Evolutionary conservation across 2,797 vertebrate genomes (phyloP), one percentile per base, ranked within the genome.

Genomic region (Labeo calbasu): DNA sequence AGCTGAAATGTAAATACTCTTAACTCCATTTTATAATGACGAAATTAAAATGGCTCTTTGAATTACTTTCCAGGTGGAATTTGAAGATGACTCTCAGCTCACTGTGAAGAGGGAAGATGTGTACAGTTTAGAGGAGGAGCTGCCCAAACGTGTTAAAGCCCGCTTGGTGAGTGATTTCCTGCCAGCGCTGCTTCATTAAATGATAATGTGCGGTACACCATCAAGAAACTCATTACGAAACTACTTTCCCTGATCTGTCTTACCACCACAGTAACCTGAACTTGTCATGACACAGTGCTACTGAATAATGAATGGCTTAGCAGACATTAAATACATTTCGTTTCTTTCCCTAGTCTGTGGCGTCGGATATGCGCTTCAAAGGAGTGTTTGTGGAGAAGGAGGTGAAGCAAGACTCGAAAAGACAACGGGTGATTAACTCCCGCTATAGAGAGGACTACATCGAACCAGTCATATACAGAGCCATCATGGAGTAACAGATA

Each of bases 331-430:
- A 40, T 23, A 0, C 15, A 11, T 48, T 50, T 63, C 2, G 46
- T 21, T 68, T 11, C 84, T 84, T 61, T 23, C 53, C 78, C 36
- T 90, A 98, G 98, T 99, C 98, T 0, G 94, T 99, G 92, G 98
- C 98, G 2, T 99, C 98, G 3, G 98, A 99, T 92, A 99, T 99
- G 98, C 97, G 98, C 40, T 99, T 98, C 73, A 96, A 96, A 4
- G 96, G 97, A 91, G 96, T 99, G 91, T 99, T 99, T 51, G 91
- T 96, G 0, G 96, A 98, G 92, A 96, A 94, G 86, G 95, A 98
- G 7, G 96, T 98, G 85, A 97, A 96, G 77, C 95, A 97, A 91
- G 96, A 96, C 91, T 95, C 97, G 91, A 99, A 99, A 93, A 93
- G 98, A 84, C 98, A 99, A 53, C 94, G 98, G 48, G 97, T 99